These are phyloP conservation scores for Crax fasciolata DNA, from an alignment of 2,797 vertebrate species.

Conservation along the genomic window DNA sequence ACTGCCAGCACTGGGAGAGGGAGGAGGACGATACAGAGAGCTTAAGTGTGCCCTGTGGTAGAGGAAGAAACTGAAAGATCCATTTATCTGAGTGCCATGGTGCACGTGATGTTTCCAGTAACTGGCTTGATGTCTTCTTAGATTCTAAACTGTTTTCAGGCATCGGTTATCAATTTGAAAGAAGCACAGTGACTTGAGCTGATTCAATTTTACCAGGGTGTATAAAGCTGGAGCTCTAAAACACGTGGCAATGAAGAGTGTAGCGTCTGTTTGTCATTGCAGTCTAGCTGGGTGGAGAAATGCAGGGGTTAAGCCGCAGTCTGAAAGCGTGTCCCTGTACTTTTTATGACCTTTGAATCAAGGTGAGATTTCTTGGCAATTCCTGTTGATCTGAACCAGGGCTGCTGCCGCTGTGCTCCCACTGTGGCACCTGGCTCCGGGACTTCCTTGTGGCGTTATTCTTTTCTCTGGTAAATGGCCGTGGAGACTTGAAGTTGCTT, in stretches of 20 bases:
- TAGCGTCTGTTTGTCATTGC: not conserved
- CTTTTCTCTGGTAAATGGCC: not conserved
- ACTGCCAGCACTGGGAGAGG: not conserved
- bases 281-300: not conserved
- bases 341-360: not conserved
- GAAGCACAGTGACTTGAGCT: not conserved
- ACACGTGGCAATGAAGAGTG: rapidly evolving
- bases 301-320: not conserved
- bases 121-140: not conserved
- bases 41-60: not conserved
- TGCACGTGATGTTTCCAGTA: not conserved
- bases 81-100: not conserved
- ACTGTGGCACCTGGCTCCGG: not conserved
- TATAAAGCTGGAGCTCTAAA: not conserved
- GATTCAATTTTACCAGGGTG: not conserved
- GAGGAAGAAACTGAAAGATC: not conserved
- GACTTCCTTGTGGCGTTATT: not conserved
- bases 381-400: not conserved
- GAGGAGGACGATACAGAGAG: not conserved
- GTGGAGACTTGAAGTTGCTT: not conserved
- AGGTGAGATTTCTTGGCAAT: not conserved
- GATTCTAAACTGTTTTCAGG: not conserved
- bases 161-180: not conserved
- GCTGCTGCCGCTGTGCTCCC: not conserved
- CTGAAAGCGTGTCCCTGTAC: not conserved